Conservation (phyloP, 64 coral and sea anemone species). For the Pocillopora damicornis region DNA sequence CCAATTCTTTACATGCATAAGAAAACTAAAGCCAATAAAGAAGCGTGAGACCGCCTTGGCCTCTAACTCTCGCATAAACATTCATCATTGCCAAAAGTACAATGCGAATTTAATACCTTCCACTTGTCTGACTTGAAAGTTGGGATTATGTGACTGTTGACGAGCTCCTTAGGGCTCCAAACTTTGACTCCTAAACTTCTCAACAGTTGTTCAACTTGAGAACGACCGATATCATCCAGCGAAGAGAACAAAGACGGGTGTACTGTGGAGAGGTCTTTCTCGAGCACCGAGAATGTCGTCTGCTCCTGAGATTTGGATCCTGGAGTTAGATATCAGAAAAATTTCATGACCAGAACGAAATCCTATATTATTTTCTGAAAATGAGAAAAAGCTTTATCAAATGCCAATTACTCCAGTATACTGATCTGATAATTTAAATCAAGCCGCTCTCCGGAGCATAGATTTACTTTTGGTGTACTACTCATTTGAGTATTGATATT, state of each 20-base stretch:
- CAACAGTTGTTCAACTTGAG: constrained; percentile 76
- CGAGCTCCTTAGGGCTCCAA: constrained; percentile 66
- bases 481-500: too few species aligned
- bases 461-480: too few species aligned
- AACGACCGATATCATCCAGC: constrained; percentile 67
- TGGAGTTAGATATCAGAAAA: background rate
- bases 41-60: too few species aligned
- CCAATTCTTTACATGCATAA: too few species aligned
- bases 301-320: constrained; percentile 24
- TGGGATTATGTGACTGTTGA: constrained; percentile 82
- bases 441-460: too few species aligned
- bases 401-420: too few species aligned
- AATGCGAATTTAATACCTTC: constrained; percentile 47
- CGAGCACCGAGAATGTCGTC: constrained; percentile 18
- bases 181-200: constrained; percentile 71
- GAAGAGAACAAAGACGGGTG: constrained; percentile 55
- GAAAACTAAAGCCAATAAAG: too few species aligned
- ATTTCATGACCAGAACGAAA: background rate
- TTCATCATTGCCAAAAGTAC: background rate
- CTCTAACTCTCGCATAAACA: background rate
- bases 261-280: constrained; percentile 58
- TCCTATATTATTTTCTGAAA: background rate
- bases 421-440: too few species aligned
- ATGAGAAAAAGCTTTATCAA: background rate
- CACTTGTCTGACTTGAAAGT: constrained; percentile 70